These are phyloP conservation scores for Atrina japonica DNA, from an alignment of 2,888 invertebrate species.

Conservation along the genomic window DNA sequence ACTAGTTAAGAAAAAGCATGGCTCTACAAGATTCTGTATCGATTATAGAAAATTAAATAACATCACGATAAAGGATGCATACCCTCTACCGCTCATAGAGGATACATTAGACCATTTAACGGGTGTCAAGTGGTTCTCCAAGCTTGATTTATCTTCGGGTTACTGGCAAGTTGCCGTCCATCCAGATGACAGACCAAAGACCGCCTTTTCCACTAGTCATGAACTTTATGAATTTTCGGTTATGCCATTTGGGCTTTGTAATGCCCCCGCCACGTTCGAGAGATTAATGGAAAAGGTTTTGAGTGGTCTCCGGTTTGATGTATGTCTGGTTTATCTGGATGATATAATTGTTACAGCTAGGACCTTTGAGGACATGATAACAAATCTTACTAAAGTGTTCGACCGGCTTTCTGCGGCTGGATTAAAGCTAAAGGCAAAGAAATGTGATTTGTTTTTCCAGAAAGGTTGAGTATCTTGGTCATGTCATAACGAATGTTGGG, in stretches of 20 bases:
- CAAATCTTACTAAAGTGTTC: slow-evolving; percentile 20
- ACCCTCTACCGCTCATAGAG: slow-evolving; percentile 12
- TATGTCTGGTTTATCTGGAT: slow-evolving; percentile 30
- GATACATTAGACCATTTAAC: slow-evolving; percentile 6
- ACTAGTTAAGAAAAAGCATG: slow-evolving; percentile 40
- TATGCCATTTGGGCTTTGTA: too few relatives aligned
- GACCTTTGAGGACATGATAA: slow-evolving; percentile 21
- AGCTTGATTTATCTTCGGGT: too few relatives aligned
- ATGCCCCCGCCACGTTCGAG: too few relatives aligned
- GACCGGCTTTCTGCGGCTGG: slow-evolving; percentile 13
- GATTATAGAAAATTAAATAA: slow-evolving; percentile 16
- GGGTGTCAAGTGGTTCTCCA: slow-evolving; percentile 13
- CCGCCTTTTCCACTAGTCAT: slow-evolving; percentile 13
- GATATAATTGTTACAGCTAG: slow-evolving; percentile 16
- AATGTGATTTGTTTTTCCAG: too few relatives aligned
- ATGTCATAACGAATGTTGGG: slow-evolving; percentile 4
- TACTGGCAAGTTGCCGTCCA: slow-evolving; percentile 12
- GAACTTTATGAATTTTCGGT: slow-evolving; percentile 27
- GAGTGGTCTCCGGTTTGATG: slow-evolving; percentile 24
- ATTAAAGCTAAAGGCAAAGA: slow-evolving; percentile 25
- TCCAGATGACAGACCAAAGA: slow-evolving; percentile 10
- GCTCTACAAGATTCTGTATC: slow-evolving; percentile 28
- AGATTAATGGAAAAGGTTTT: too few relatives aligned
- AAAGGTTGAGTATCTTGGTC: slow-evolving; percentile 12
- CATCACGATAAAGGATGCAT: slow-evolving; percentile 6